phyloP scores from a whole-genome alignment of 2,113 vertebrate species.

The Zapornia atra region DNA sequence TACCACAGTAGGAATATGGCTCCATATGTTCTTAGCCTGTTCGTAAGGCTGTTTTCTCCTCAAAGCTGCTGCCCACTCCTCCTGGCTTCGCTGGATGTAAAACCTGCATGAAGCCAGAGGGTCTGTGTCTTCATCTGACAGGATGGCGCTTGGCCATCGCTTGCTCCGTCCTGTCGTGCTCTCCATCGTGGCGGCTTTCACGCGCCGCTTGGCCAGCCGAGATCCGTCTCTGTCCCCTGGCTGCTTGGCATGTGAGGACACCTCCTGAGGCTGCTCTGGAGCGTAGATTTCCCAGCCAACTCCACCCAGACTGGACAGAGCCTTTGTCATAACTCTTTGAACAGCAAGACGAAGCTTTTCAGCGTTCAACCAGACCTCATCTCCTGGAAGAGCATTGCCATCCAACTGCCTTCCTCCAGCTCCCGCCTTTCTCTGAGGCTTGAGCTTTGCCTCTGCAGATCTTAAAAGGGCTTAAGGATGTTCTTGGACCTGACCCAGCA shows the following conservation, averaged over 20 bases:
- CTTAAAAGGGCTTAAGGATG: conserved; percentile 14
- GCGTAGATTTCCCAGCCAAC: background rate
- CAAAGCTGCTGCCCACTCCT: conserved; percentile 14
- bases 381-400: background rate
- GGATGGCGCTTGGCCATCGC: background rate
- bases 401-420: background rate
- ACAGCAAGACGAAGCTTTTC: background rate
- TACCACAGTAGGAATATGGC: background rate
- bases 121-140: rapidly evolving
- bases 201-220: rapidly evolving
- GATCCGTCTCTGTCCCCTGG: background rate
- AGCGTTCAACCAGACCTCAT: background rate
- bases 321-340: background rate
- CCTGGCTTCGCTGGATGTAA: background rate
- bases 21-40: conserved; percentile 21
- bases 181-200: rapidly evolving
- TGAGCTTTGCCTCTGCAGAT: conserved; percentile 6
- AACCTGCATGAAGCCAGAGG: background rate
- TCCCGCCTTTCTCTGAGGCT: background rate
- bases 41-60: background rate
- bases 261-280: background rate
- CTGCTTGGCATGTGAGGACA: background rate
- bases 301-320: background rate
- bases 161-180: rapidly evolving
- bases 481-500: conserved; percentile 31